These are phyloP conservation scores for Zaprionus nigranus DNA, from an alignment of 1,140 invertebrate genomes.

Conservation along the genomic window DNA sequence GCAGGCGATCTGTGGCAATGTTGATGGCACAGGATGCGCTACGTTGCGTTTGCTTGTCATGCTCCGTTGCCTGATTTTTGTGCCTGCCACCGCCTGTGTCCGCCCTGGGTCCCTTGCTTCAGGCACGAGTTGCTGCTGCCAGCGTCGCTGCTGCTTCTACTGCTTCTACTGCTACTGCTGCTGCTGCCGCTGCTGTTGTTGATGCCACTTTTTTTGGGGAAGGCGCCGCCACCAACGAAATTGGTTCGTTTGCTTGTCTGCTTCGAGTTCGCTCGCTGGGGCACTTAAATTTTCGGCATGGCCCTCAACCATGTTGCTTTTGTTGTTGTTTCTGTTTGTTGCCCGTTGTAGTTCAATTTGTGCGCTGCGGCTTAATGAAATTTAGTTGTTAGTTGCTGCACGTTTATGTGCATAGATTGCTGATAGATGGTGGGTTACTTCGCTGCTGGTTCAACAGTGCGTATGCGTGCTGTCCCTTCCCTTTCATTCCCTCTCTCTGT, in stretches of 20 bases:
- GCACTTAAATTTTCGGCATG: conserved; percentile 76
- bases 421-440: conserved; percentile 40
- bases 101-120: conserved; percentile 44
- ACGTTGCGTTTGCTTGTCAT: conserved; percentile 82
- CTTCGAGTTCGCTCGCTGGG: conserved; percentile 53
- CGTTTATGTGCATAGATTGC: conserved; percentile 71
- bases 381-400: conserved; percentile 81
- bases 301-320: conserved; percentile 39
- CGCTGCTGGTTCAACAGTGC: conserved; percentile 19
- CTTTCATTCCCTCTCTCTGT: background rate
- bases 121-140: conserved; percentile 74
- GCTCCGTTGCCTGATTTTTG: conserved; percentile 79
- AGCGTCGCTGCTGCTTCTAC: background rate
- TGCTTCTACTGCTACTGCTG: conserved; percentile 14
- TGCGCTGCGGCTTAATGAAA: conserved; percentile 79
- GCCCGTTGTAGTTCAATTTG: conserved; percentile 77
- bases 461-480: conserved; percentile 22
- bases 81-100: conserved; percentile 22
- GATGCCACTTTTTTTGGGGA: conserved; percentile 44
- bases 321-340: conserved; percentile 37
- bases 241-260: conserved; percentile 73
- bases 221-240: conserved; percentile 66
- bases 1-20: conserved; percentile 29
- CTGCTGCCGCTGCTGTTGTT: conserved; percentile 38
- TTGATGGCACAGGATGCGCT: conserved; percentile 69